Base-by-base conservation (phyloP, 2,888 invertebrate genomes). In the Congeria kusceri region DNA sequence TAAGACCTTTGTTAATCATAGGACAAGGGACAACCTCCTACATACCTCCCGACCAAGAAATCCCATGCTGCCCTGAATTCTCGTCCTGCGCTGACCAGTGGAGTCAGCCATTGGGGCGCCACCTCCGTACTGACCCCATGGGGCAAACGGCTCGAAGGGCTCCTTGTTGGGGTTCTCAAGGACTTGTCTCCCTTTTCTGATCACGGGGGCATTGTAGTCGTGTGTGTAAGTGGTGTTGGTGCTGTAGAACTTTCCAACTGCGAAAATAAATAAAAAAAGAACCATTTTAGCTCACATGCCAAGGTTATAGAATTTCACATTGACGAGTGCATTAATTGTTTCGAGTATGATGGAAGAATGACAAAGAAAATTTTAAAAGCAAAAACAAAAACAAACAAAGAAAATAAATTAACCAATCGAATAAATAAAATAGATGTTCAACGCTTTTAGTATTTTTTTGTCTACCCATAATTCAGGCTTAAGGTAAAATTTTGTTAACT, bases 71-170 rank as follows among this genome's bases (percentile, higher is more conserved):
- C 74, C 74, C 46, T 63, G 58, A 28, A 77, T 81, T 13, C 71
- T 65, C 15, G 81, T 77, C 18, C 25, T 53, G 39, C 77, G 62
- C 71, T 81, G 81, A 13, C 81, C 81, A 4, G 46, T 32, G 0
- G 39, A 7, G 65, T 72, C 64, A 23, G 69, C 61, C 27, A 64
- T 46, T 25, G 81, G 81, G 9, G 81, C 81, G 9, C 81, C 81
- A 49, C 63, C 68, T 4, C 77, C 81, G 25, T 71, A 23, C 49
- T 46, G 11, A 44, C 77, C 62, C 29, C 64, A 82, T 25, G 77
- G 77, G 57, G 56, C 39, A 49, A 29, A 77, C 3, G 63, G 47
- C 23, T 69, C 62, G 28, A 13, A 46, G 25, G 61, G 44, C 23
- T 57, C 73, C n/a, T 65, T 25, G 62, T 74, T 74, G 2, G 69